phyloP scores from a whole-genome alignment of 2,113 vertebrate species.

The Gnathonemus longibarbis region DNA sequence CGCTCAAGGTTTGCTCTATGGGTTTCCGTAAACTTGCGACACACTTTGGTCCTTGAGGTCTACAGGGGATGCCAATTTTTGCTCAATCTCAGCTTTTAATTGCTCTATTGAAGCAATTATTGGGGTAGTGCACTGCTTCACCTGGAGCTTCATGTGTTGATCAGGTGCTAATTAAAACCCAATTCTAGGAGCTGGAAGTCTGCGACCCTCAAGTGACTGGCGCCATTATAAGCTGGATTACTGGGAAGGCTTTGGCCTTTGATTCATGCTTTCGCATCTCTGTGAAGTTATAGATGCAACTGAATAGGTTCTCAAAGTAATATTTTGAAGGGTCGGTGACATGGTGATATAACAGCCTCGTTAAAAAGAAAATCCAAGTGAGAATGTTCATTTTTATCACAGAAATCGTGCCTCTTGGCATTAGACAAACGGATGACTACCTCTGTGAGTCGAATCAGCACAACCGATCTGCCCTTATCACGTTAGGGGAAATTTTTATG shows the following conservation, averaged over 20 bases:
- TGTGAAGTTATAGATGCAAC: background rate
- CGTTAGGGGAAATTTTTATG: background rate
- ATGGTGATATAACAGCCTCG: background rate
- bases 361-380: background rate
- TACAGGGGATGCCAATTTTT: background rate
- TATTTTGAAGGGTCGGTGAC: background rate
- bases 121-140: background rate
- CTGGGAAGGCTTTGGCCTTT: background rate
- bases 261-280: background rate
- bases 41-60: background rate
- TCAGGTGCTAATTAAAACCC: background rate
- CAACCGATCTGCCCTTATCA: background rate
- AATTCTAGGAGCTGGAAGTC: background rate
- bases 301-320: background rate
- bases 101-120: constrained; percentile 5
- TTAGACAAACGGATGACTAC: background rate
- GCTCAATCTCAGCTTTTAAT: background rate
- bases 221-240: background rate
- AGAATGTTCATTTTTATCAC: background rate
- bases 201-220: background rate
- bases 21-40: background rate
- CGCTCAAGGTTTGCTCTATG: background rate
- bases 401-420: background rate
- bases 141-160: background rate
- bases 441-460: background rate